Percentiles rank a stretch among this genome's conserved stretches.
These are phyloP conservation scores for Colistium nudipinnis DNA, from an alignment of 2,113 vertebrate species.

Conservation along the genomic window DNA sequence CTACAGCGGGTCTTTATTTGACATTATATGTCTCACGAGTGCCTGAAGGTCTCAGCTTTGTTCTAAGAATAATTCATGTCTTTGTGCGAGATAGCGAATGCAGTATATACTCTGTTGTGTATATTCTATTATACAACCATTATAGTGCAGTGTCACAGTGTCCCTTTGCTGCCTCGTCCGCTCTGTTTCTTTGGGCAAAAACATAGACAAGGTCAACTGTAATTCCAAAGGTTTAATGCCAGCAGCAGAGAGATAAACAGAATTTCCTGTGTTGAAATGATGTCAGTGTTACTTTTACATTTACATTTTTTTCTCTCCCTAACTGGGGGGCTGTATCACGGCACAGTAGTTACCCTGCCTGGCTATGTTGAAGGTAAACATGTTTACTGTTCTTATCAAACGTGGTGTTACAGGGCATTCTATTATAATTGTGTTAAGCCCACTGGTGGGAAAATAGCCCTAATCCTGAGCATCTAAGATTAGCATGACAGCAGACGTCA, in stretches of 20 bases:
- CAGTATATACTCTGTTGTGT: conserved; percentile 26
- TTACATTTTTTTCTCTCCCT: conserved; percentile 24
- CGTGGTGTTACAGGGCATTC: conserved; percentile 48
- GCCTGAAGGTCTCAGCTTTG: conserved; percentile 50
- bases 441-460: conserved; percentile 70
- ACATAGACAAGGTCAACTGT: conserved; percentile 64
- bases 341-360: conserved; percentile 21
- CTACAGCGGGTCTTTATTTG: conserved; percentile 48
- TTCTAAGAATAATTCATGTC: conserved; percentile 49
- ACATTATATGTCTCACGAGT: conserved; percentile 54
- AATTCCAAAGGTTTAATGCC: conserved; percentile 67
- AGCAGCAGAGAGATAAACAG: conserved; percentile 63
- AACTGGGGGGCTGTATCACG: conserved; percentile 1
- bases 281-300: conserved; percentile 40
- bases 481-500: conserved; percentile 78
- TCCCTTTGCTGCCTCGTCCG: conserved; percentile 33
- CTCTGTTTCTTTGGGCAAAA: conserved; percentile 64
- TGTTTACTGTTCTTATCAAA: conserved; percentile 61
- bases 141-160: conserved; percentile 43
- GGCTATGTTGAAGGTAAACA: conserved; percentile 54
- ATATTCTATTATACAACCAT: conserved; percentile 39
- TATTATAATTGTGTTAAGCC: conserved; percentile 64
- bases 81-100: conserved; percentile 36
- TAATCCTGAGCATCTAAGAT: conserved; percentile 82
- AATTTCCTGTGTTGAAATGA: conserved; percentile 49